Evolutionary conservation across 2,797 vertebrate species (phyloP), one percentile per base, ranked within the genome.

Genomic region (Aeoliscus strigatus): DNA sequence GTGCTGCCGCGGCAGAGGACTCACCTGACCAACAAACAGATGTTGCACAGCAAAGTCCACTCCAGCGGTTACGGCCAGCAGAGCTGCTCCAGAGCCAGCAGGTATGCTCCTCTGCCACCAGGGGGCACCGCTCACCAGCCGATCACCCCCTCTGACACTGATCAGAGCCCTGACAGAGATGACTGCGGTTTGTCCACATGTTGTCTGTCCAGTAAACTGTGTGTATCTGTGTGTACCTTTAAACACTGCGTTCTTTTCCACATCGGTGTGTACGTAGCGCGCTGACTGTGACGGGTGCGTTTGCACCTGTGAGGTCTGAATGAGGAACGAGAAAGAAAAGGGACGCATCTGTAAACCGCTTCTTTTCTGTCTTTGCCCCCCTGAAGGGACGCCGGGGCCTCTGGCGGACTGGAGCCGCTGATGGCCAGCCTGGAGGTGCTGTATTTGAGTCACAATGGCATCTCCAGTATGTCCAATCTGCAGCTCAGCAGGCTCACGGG

Each of bases 351-450:
- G 34, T 33, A 60, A 66, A 60, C 52, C 35, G 50, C 53, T 33
- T n/a, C n/a, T n/a, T 53, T 73, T 60, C 54, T 84, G 70, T 82
- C 39, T 77, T 75, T 44, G n/a, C n/a, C n/a, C n/a, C n/a, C n/a
- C n/a, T n/a, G n/a, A 70, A 94, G 90, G 84, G 90, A 91, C 29
- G 32, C 61, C 39, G 64, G 58, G 23, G 64, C 54, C 43, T 60
- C 25, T 58, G 87, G 87, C 73, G 82, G 77, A 47, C 73, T 90
- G 53, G 74, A 91, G 47, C 88, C 91, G 11, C 80, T 93, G 74
- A 94, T 94, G 93, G 82, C 81, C 39, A 91, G 86, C 77, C 86
- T 94, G 75, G 91, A 94, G 84, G 89, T 92, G 71, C 90, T 95
- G 66, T 88, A 94, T 86, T 75, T 96, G 77, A 88, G 87, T 65